Evolutionary conservation across 2,888 invertebrate genomes (phyloP).

Genomic region (Hartigia nigra): DNA sequence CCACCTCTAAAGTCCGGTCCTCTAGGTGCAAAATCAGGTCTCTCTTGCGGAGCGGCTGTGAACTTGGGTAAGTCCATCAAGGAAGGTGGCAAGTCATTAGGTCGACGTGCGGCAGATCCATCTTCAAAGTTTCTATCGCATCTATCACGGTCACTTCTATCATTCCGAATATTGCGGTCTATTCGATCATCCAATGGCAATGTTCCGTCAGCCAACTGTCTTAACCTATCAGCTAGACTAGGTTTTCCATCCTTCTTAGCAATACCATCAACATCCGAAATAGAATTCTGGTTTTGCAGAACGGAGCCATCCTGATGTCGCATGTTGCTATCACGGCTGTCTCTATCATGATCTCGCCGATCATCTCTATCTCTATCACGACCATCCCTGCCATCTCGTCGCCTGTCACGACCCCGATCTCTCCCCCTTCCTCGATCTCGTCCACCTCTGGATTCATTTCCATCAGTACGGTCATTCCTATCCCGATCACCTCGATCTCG

Average conservation of each 20-base stretch:
- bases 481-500: slow-evolving; percentile 51
- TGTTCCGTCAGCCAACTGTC: slow-evolving; percentile 64
- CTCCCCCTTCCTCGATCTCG: slow-evolving; percentile 34
- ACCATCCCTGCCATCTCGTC: slow-evolving; percentile 35
- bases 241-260: slow-evolving; percentile 58
- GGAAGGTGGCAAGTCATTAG: slow-evolving; percentile 57
- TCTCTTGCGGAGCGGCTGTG: slow-evolving; percentile 44
- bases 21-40: slow-evolving; percentile 51
- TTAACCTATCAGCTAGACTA: slow-evolving; percentile 61
- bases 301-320: slow-evolving; percentile 51
- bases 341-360: slow-evolving; percentile 59
- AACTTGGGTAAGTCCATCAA: slow-evolving; percentile 62
- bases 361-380: slow-evolving; percentile 51
- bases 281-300: slow-evolving; percentile 12
- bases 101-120: slow-evolving; percentile 37
- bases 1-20: slow-evolving; percentile 52
- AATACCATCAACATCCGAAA: not conserved
- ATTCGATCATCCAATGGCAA: slow-evolving; percentile 58
- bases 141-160: slow-evolving; percentile 54
- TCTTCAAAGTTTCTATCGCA: slow-evolving; percentile 54
- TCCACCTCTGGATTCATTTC: slow-evolving; percentile 31
- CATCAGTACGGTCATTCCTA: slow-evolving; percentile 34
- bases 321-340: slow-evolving; percentile 52
- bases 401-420: slow-evolving; percentile 36
- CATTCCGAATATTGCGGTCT: slow-evolving; percentile 46